Base-by-base conservation (phyloP, 1,140 invertebrate genomes). In the Spodoptera frugiperda region DNA sequence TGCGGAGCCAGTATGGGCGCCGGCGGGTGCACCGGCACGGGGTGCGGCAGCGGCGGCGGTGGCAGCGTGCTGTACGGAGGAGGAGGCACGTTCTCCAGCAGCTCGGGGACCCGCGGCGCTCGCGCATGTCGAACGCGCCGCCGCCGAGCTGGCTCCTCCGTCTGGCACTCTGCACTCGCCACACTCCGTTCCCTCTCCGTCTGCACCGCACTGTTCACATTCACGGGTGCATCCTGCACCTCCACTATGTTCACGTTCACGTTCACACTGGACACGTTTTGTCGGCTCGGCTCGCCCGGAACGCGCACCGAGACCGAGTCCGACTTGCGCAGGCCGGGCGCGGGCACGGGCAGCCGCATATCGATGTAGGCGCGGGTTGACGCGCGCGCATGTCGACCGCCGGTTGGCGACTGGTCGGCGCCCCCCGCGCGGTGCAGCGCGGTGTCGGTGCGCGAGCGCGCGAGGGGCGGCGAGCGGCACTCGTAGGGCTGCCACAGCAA, bases 401-500 rank as follows among this genome's bases (percentile, higher is more conserved):
- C 91, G 89, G 59, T 89, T 73, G 89, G 91, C 91, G 90, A 92
- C 91, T 91, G 91, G 86, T 77, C 84, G 79, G 74, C 79, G 74
- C 77, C 79, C 78, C 78, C 73, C 82, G 77, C 77, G 80, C 79
- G 74, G 81, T 79, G 65, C 53, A 90, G 85, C 68, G 88, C 88
- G 78, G 89, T 89, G 85, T 92, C 91, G 82, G 91, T 91, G 81
- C 87, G 85, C 44, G 90, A 89, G 87, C 90, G 90, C 84, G 86
- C 82, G 84, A 90, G 86, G 82, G 91, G 88, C 84, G 90, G 91
- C 80, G 91, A 93, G 70, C 93, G 91, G 86, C 93, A 94, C 82
- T 94, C 93, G 89, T 94, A 94, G 77, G 93, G 93, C 89, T 94
- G 93, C 93, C 93, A 94, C 86, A 94, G 86, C 76, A 94, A 85